phyloP scores from a whole-genome alignment of 2,113 vertebrate species.

The Scomber scombrus region DNA sequence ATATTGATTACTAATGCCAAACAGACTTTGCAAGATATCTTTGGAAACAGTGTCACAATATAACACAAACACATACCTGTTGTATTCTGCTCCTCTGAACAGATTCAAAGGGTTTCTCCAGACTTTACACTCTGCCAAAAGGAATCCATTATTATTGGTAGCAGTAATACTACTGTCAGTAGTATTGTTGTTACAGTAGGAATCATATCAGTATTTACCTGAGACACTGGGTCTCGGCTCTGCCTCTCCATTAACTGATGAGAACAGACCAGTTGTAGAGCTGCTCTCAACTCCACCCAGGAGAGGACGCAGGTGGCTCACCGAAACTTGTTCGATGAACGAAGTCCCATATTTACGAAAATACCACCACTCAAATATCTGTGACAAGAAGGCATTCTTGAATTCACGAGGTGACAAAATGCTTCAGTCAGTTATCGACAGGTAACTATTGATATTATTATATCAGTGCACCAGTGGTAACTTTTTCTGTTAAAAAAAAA shows the following conservation, averaged over 20 bases:
- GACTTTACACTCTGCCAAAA: slow-evolving; percentile 94
- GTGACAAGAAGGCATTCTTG: slow-evolving; percentile 1
- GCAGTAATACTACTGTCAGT: background rate
- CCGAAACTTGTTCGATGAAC: slow-evolving; percentile 98
- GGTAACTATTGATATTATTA: background rate
- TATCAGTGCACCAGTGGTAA: no score
- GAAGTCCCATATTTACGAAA: slow-evolving; percentile 97
- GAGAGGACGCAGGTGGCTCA: slow-evolving; percentile 94
- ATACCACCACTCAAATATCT: slow-evolving; percentile 99
- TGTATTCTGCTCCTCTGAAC: slow-evolving; percentile 98
- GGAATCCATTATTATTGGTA: background rate
- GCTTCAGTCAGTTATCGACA: background rate
- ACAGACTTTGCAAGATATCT: background rate
- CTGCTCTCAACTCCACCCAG: slow-evolving; percentile 92
- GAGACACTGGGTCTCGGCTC: slow-evolving; percentile 92
- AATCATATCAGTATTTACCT: slow-evolving; percentile 79
- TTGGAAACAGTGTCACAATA: background rate
- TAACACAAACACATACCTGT: slow-evolving; percentile 87
- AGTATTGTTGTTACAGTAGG: background rate
- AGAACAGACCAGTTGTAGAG: slow-evolving; percentile 87
- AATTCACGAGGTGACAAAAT: background rate
- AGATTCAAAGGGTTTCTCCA: slow-evolving; percentile 99
- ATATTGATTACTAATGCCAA: background rate
- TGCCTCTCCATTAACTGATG: slow-evolving; percentile 86
- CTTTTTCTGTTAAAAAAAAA: no score